Percentiles rank a stretch among this genome's conserved stretches.
Conservation (phyloP, 2,888 invertebrate species). For the Agrenia bidenticulata region DNA sequence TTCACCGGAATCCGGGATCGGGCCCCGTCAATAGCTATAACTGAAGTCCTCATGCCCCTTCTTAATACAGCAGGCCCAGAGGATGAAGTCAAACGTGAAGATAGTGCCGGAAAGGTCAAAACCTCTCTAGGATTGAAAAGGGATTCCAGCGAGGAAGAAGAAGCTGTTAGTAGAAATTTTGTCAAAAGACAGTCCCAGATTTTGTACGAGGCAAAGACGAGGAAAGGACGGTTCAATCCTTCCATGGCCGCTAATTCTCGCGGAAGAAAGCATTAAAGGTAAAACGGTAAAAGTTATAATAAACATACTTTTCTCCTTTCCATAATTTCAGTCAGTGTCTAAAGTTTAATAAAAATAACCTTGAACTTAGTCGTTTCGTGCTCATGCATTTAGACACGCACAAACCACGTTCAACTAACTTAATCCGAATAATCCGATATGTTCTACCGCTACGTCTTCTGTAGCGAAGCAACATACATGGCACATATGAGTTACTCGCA, state of each 20-base stretch:
- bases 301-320: too few species aligned
- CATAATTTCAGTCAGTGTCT: neutral
- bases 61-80: neutral
- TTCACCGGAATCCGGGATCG: neutral
- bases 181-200: constrained; percentile 51
- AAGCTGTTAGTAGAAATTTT: constrained; percentile 46
- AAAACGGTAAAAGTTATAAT: constrained; percentile 16
- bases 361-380: too few species aligned
- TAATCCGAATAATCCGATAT: too few species aligned
- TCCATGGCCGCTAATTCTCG: constrained; percentile 31
- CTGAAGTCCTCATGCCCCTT: neutral
- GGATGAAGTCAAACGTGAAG: constrained; percentile 11
- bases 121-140: constrained; percentile 18
- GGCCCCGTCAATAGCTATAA: constrained; percentile 10
- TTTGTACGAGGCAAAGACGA: constrained; percentile 49
- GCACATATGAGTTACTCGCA: too few species aligned
- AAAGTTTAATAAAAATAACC: too few species aligned
- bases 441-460: too few species aligned
- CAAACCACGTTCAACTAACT: too few species aligned
- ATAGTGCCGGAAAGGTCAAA: constrained; percentile 2
- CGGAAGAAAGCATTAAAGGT: constrained; percentile 30
- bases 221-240: constrained; percentile 50
- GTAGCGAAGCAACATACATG: too few species aligned
- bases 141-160: constrained; percentile 52
- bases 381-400: too few species aligned